phyloP scores from a whole-genome alignment of 2,888 invertebrate genomes.

The Cheilosia scutellata region DNA sequence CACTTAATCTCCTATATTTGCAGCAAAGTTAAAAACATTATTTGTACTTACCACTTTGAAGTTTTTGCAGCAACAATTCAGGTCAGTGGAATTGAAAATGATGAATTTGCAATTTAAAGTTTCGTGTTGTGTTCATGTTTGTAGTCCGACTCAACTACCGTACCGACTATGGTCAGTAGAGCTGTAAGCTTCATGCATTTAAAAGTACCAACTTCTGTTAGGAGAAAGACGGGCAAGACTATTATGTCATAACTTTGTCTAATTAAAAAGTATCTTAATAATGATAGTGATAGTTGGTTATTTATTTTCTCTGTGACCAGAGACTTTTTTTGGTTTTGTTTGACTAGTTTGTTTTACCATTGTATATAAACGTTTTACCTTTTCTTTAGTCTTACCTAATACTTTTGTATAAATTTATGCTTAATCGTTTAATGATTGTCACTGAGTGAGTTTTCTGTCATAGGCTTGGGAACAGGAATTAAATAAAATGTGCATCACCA shows the following conservation, averaged over 20 bases:
- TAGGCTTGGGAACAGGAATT: slow-evolving; percentile 41
- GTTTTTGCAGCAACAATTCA: slow-evolving; percentile 52
- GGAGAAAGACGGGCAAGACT: slow-evolving; percentile 29
- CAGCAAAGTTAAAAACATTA: slow-evolving; percentile 11
- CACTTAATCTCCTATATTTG: slow-evolving; percentile 42
- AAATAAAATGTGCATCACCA: slow-evolving; percentile 9
- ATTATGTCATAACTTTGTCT: slow-evolving; percentile 59
- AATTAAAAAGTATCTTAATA: slow-evolving; percentile 58
- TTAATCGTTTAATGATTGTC: slow-evolving; percentile 44
- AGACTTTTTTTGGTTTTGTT: slow-evolving; percentile 20
- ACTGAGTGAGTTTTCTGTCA: not conserved
- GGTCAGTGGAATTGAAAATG: slow-evolving; percentile 65
- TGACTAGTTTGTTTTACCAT: slow-evolving; percentile 7
- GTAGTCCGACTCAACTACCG: not conserved
- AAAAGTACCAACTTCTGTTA: not conserved
- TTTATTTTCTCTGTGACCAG: slow-evolving; percentile 45
- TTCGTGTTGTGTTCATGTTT: slow-evolving; percentile 31
- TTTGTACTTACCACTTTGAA: slow-evolving; percentile 12
- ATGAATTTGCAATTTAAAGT: slow-evolving; percentile 55
- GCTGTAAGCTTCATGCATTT: slow-evolving; percentile 21
- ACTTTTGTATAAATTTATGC: slow-evolving; percentile 24
- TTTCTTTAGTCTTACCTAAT: slow-evolving; percentile 34
- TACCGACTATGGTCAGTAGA: slow-evolving; percentile 6
- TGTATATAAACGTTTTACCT: too few relatives aligned
- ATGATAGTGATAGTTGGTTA: slow-evolving; percentile 39